Evolutionary conservation across 2,797 vertebrate species (phyloP).

Genomic region (Brachyrhaphis roseni): DNA sequence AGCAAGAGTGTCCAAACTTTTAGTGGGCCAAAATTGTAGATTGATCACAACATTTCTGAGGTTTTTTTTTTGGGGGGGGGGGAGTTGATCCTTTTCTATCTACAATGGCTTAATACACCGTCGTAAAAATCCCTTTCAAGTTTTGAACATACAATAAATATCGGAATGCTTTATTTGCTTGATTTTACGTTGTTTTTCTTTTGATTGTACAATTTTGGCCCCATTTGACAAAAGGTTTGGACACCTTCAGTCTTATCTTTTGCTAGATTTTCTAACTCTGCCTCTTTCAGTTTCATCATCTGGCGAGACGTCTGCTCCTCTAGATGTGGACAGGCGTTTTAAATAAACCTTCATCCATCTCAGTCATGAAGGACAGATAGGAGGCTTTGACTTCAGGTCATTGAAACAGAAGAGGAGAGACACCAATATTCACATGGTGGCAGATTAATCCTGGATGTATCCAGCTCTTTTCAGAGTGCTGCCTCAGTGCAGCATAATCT

Average conservation of each 20-base stretch:
- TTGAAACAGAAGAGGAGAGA: constrained; percentile 34
- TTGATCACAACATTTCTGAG: too few species aligned
- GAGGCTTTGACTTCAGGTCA: constrained; percentile 34
- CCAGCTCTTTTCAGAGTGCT: constrained; percentile 28
- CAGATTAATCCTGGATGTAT: constrained; percentile 27
- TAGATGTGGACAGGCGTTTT: constrained; percentile 4
- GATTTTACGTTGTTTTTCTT: too few species aligned
- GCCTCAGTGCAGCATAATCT: constrained; percentile 39
- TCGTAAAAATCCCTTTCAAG: too few species aligned
- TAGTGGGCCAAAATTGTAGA: too few species aligned
- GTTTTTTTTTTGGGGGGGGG: too few species aligned
- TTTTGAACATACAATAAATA: too few species aligned
- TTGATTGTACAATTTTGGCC: too few species aligned
- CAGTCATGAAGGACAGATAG: constrained; percentile 32
- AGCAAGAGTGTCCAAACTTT: too few species aligned
- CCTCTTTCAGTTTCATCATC: background rate
- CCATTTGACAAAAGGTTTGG: too few species aligned
- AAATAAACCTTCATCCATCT: constrained; percentile 24
- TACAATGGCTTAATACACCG: too few species aligned
- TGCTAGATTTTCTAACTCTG: background rate
- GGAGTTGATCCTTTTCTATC: too few species aligned
- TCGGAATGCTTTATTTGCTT: too few species aligned
- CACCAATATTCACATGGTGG: constrained; percentile 28
- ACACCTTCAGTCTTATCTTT: background rate
- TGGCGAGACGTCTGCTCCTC: background rate